Base-by-base conservation (phyloP, 2,797 vertebrate species). In the Sparus aurata region DNA sequence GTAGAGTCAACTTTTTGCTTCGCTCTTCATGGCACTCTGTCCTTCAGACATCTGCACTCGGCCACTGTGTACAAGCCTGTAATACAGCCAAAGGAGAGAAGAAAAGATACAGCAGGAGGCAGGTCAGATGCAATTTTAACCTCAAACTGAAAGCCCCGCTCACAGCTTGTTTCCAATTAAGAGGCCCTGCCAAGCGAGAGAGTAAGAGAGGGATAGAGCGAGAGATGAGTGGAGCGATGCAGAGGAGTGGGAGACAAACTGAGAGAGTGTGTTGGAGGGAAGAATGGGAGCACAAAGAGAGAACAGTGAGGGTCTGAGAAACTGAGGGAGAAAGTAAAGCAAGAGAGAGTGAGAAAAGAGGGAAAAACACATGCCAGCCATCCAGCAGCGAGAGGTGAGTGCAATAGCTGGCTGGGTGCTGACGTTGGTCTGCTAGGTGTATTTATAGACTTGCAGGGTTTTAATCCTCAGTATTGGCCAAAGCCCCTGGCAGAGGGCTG, bases 161-260 rank as follows among this genome's bases (percentile, higher is more conserved):
- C 91, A 89, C 92, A 94, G 93, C 93, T 93, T 89, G 85, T 91
- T 94, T 93, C 93, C 92, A 94, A 95, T 95, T 94, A 94, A 92
- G 93, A 90, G 89, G 80, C 79, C 72, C 88, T 92, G 93, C 93
- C 92, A 93, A 94, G 89, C 49, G 79, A 89, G 69, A 82, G 85
- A 69, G 87, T 85, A 79, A 52, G 71, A 87, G 90, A 80, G 65
- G 67, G 80, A 82, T 77, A 66, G 77, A 85, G 74, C 53, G 78
- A 84, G 73, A 79, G 75, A 77, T 66, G 60, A 63, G 5, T 75
- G 82, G 69, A 73, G 61, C 78, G 65, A 75, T 25, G 45, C 27
- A 78, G 77, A 80, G 34, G 78, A 86, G 64, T 76, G 73, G 66
- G 79, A 85, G 79, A 84, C 71, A 77, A 81, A 83, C 84, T 68